phyloP scores from a whole-genome alignment of 2,113 vertebrate species.

The Chroicocephalus ridibundus region DNA sequence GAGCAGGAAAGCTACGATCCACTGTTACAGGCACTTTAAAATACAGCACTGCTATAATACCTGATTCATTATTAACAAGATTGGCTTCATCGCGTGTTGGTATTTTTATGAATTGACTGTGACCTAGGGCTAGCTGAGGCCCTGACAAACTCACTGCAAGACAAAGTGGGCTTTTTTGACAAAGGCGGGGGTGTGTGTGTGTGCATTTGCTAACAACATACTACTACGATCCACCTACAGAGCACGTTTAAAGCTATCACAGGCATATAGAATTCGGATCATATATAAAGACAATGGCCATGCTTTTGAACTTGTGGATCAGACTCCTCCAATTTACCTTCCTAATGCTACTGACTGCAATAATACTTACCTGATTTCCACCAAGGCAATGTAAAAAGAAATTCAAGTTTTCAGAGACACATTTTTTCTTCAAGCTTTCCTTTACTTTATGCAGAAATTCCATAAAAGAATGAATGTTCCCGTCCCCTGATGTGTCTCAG shows the following conservation, averaged over 20 bases:
- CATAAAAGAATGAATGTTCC: not conserved
- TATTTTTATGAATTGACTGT: not conserved
- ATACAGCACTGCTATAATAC: not conserved
- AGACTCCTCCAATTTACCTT: not conserved
- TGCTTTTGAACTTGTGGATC: not conserved
- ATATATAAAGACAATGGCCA: not conserved
- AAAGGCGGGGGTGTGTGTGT: not conserved
- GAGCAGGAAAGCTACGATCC: not conserved
- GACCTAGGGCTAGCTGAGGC: not conserved
- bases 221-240: not conserved
- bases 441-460: not conserved
- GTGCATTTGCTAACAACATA: not conserved
- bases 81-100: not conserved
- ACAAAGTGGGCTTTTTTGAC: not conserved
- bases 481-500: not conserved
- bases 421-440: not conserved
- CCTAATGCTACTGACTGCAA: not conserved
- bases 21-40: conserved; percentile 17
- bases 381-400: not conserved
- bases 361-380: not conserved
- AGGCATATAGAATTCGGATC: accelerated
- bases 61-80: conserved; percentile 45
- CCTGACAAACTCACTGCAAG: not conserved
- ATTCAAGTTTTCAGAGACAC: not conserved
- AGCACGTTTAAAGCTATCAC: not conserved